A percentile compares a stretch with the other conserved stretches of the same genome.
Conservation (phyloP, 1,140 invertebrate species). For the Schlechtendalia chinensis region DNA sequence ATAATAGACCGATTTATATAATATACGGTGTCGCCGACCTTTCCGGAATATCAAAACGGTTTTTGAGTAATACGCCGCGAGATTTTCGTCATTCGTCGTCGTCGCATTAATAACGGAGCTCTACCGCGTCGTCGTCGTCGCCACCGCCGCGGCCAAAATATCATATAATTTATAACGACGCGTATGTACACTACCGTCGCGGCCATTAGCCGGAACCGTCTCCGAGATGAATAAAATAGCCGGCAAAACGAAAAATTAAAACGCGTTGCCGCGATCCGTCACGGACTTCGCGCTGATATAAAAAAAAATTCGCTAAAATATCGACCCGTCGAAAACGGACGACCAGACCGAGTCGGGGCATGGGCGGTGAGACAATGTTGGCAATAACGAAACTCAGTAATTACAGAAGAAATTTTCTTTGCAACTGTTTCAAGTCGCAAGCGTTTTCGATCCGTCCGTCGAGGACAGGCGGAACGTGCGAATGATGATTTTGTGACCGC, state of each 20-base stretch:
- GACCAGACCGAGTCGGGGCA: no score
- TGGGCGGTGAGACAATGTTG: no score
- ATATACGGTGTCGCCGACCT: slow-evolving; percentile 22
- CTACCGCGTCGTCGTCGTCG: not conserved
- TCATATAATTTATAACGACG: not conserved
- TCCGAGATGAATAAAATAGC: slow-evolving; percentile 6
- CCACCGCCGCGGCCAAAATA: not conserved
- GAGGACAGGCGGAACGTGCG: no score
- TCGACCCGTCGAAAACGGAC: no score
- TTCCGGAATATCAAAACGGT: slow-evolving; percentile 41
- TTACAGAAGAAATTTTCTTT: no score
- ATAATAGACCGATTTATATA: slow-evolving; percentile 42
- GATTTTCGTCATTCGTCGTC: not conserved
- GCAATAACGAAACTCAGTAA: no score
- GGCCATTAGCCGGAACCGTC: slow-evolving; percentile 15
- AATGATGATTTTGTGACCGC: no score
- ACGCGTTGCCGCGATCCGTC: not conserved
- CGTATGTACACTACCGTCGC: no score
- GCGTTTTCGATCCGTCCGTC: no score
- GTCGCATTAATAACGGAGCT: not conserved
- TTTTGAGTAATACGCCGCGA: slow-evolving; percentile 25
- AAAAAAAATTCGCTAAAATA: no score
- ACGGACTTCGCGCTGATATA: no score
- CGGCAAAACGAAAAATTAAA: slow-evolving; percentile 10
- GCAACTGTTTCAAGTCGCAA: no score